phyloP scores from a whole-genome alignment of 2,797 vertebrate genomes.

The Galaxias olidus region DNA sequence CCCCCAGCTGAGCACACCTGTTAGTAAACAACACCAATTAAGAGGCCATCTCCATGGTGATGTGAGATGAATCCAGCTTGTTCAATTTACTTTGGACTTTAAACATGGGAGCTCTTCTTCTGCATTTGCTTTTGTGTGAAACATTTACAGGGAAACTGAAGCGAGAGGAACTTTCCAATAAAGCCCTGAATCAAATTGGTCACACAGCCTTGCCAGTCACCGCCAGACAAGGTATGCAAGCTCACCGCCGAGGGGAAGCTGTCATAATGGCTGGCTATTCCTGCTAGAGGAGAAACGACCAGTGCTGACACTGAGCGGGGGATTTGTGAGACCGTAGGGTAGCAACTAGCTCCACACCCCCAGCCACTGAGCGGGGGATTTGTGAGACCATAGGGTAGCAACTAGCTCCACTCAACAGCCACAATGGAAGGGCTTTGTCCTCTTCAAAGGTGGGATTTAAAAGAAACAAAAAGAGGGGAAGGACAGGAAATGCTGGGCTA shows the following conservation, averaged over 20 bases:
- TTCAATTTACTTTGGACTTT: conserved; percentile 43
- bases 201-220: conserved; percentile 62
- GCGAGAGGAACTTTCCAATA: conserved; percentile 23
- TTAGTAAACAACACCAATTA: conserved; percentile 53
- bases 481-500: conserved; percentile 63
- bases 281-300: background rate
- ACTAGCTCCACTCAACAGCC: conserved; percentile 51
- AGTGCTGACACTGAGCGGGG: conserved; percentile 32
- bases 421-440: conserved; percentile 60
- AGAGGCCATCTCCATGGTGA: conserved; percentile 37
- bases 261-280: conserved; percentile 27
- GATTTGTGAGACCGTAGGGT: conserved; percentile 67
- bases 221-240: conserved; percentile 58
- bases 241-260: conserved; percentile 62
- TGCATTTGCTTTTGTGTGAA: conserved; percentile 28
- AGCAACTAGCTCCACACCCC: conserved; percentile 61
- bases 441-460: conserved; percentile 68
- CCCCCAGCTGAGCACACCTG: conserved; percentile 43
- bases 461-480: too few species aligned
- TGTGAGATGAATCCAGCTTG: conserved; percentile 46
- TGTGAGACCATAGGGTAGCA: conserved; percentile 65
- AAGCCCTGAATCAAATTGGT: conserved; percentile 70
- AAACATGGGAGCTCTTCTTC: conserved; percentile 5
- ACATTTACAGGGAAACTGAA: conserved; percentile 54
- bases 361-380: conserved; percentile 64